Evolutionary conservation across 1,140 invertebrate genomes (phyloP), one percentile per base, ranked within the genome.

Genomic region (Cotesia typhae): DNA sequence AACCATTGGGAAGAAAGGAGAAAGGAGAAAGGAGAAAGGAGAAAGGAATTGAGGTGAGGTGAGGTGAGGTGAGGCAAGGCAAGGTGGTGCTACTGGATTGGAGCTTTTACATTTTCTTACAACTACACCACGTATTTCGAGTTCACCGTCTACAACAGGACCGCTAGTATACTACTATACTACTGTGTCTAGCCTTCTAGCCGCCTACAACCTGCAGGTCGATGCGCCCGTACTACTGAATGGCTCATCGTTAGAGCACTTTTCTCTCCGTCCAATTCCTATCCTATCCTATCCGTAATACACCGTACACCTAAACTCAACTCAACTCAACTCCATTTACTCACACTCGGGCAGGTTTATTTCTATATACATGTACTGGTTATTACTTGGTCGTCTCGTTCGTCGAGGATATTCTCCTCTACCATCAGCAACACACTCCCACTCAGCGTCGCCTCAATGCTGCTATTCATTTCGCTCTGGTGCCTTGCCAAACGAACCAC

Each of bases 181-280:
- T 38, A 47, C 65, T 71, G 72, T 28, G 28, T 28, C 28, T 28
- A 28, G 28, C 28, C 28, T 28, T 28, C 28, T 28, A 28, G 28
- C 28, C 64, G 59, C 53, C 70, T 47, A 37, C 71, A 73, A 59
- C 71, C 70, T 75, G 68, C 69, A 74, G 75, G 75, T 76, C 75
- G 75, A 76, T 76, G 72, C 57, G 72, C 75, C 64, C 69, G 12
- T 47, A 51, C 35, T 38, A 47, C 65, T 71, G 72, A 78, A 78
- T 79, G 78, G 72, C 78, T 71, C 53, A 73, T 74, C 78, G 76
- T 80, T 78, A 79, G 67, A 78, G 76, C 70, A 75, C 67, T 70
- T 74, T 75, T 75, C 68, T 72, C 53, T 60, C 70, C 74, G 64
- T 72, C 72, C 51, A 53, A 60, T 51, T 67, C 41, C 36, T 73